Conservation (phyloP, 1,140 invertebrate genomes). For the Lordiphosa mommai region DNA sequence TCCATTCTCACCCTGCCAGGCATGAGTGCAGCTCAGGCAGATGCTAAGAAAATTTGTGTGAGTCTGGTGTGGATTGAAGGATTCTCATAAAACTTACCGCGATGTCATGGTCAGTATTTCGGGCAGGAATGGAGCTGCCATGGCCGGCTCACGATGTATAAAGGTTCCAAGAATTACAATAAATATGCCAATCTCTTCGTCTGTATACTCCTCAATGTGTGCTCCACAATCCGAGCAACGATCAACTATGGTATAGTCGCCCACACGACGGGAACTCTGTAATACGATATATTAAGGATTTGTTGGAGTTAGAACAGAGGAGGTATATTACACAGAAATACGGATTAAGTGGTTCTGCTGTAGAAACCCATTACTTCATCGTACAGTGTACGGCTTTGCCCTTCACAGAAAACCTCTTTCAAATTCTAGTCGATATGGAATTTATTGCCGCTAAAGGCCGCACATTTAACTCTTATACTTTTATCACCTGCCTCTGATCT, state of each 20-base stretch:
- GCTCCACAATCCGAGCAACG: conserved; percentile 89
- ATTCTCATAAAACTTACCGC: conserved; percentile 82
- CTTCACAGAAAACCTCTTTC: too few species aligned
- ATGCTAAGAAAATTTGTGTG: conserved; percentile 81
- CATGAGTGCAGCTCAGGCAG: conserved; percentile 87
- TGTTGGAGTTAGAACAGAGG: too few species aligned
- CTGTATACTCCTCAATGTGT: conserved; percentile 95
- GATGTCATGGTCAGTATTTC: conserved; percentile 94
- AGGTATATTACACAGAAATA: too few species aligned
- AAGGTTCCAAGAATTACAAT: conserved; percentile 97
- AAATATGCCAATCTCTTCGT: conserved; percentile 97
- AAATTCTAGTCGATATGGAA: too few species aligned
- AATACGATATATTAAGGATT: neutral
- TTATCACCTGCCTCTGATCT: too few species aligned
- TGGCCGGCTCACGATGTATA: conserved; percentile 95
- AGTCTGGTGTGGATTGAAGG: too few species aligned
- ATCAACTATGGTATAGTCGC: conserved; percentile 86
- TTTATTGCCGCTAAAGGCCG: too few species aligned
- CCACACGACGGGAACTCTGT: conserved; percentile 84
- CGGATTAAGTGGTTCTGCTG: too few species aligned
- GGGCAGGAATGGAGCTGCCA: conserved; percentile 95
- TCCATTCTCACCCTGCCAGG: conserved; percentile 95
- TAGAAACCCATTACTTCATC: too few species aligned
- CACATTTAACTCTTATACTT: too few species aligned
- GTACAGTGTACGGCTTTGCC: too few species aligned